These are phyloP conservation scores for Hirundo rustica DNA, from an alignment of 2,797 vertebrate genomes.

Conservation along the genomic window DNA sequence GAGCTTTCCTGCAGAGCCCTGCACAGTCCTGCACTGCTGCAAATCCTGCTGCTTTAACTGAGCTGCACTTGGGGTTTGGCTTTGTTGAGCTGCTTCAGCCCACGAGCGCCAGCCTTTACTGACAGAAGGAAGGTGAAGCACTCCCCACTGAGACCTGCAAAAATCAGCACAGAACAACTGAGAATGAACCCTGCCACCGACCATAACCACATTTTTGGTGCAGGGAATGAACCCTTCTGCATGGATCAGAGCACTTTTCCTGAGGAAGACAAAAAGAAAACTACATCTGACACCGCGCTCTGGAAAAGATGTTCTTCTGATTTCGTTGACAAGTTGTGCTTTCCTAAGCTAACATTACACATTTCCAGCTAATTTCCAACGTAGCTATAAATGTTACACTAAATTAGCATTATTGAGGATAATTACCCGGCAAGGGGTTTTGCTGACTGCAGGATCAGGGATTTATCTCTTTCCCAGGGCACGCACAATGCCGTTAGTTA, in stretches of 20 bases:
- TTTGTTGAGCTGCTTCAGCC: neutral
- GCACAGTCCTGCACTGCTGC: neutral
- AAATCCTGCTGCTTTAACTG: neutral
- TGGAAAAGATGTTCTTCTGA: neutral
- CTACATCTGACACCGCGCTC: neutral
- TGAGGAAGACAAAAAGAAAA: neutral
- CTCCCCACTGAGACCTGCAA: neutral
- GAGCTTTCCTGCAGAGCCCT: neutral
- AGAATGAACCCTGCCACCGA: neutral
- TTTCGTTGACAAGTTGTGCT: neutral
- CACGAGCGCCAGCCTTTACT: neutral
- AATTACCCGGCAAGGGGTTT: slow-evolving; percentile 10
- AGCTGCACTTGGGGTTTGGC: neutral
- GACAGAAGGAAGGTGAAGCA: neutral
- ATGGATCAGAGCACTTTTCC: neutral
- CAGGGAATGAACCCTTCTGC: neutral
- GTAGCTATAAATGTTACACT: neutral
- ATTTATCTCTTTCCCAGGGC: slow-evolving; percentile 28
- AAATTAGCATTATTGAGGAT: slow-evolving; percentile 35
- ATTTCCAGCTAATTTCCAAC: neutral
- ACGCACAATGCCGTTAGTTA: neutral
- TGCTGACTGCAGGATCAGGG: slow-evolving; percentile 6
- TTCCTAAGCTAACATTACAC: neutral
- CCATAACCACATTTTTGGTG: neutral
- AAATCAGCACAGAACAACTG: neutral